Conservation (phyloP, 2,113 vertebrate genomes). For the Phodopus roborovskii region DNA sequence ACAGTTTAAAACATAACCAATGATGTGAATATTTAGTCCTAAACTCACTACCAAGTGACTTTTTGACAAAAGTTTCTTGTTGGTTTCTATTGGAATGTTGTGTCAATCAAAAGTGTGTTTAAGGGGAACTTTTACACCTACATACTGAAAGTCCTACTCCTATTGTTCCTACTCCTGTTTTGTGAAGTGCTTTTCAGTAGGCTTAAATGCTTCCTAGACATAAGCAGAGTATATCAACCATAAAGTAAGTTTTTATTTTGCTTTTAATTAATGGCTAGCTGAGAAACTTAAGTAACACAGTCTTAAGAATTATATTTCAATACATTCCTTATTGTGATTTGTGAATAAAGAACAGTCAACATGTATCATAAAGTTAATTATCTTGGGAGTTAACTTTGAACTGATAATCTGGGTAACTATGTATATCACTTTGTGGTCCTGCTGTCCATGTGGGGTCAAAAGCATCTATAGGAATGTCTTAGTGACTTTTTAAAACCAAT, state of each 20-base stretch:
- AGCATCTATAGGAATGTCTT: neutral
- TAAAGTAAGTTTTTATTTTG: conserved; percentile 12
- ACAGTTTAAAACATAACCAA: conserved; percentile 22
- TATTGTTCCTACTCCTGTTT: neutral
- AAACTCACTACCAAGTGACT: neutral
- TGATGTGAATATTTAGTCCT: neutral
- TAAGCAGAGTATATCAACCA: conserved; percentile 36
- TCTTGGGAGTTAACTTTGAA: neutral
- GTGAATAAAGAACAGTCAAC: neutral
- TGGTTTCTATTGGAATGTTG: neutral
- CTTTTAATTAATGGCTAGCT: conserved; percentile 24
- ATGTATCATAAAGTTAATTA: neutral
- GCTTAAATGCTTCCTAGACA: conserved; percentile 25
- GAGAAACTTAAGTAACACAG: neutral
- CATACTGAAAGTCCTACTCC: conserved; percentile 68
- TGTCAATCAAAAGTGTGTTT: neutral
- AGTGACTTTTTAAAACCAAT: neutral
- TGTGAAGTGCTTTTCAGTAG: conserved; percentile 26
- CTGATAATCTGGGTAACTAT: neutral
- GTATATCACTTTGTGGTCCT: neutral
- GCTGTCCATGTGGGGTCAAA: neutral
- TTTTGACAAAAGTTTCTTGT: conserved; percentile 9
- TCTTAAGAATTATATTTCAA: neutral
- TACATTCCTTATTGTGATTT: neutral
- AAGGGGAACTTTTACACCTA: neutral